Conservation (phyloP, 2,113 vertebrate genomes). For the Pedetes capensis region DNA sequence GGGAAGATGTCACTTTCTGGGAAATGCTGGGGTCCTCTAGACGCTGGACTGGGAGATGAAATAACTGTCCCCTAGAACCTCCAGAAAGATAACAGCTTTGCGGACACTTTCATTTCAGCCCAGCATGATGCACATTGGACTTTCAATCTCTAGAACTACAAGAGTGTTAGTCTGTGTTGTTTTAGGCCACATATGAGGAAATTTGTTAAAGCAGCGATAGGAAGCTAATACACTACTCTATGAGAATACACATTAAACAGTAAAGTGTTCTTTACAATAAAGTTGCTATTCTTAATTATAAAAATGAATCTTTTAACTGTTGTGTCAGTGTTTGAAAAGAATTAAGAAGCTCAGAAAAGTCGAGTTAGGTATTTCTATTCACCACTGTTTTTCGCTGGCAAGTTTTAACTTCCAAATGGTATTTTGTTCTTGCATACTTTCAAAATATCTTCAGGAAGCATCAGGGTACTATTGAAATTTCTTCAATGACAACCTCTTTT, state of each 20-base stretch:
- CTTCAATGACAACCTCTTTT: slow-evolving; percentile 66
- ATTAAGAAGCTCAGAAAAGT: neutral
- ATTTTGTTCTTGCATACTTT: slow-evolving; percentile 46
- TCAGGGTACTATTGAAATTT: slow-evolving; percentile 64
- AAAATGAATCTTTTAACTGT: neutral
- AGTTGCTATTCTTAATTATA: neutral
- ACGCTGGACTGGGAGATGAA: neutral
- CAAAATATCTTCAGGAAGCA: slow-evolving; percentile 63
- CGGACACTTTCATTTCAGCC: neutral
- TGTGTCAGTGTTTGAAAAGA: neutral
- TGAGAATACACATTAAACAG: neutral
- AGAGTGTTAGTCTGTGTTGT: neutral
- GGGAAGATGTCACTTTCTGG: rapidly evolving
- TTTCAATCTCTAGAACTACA: neutral
- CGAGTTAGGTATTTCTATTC: neutral
- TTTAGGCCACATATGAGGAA: neutral
- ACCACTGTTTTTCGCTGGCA: neutral
- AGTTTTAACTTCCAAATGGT: slow-evolving; percentile 48
- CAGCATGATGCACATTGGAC: neutral
- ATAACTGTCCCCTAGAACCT: rapidly evolving
- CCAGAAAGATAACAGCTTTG: neutral
- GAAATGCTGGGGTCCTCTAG: no score
- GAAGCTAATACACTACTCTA: neutral
- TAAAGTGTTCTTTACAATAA: neutral
- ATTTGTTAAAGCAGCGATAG: neutral